Conservation (phyloP, 2,113 vertebrate genomes). For the Halichoerus grypus region DNA sequence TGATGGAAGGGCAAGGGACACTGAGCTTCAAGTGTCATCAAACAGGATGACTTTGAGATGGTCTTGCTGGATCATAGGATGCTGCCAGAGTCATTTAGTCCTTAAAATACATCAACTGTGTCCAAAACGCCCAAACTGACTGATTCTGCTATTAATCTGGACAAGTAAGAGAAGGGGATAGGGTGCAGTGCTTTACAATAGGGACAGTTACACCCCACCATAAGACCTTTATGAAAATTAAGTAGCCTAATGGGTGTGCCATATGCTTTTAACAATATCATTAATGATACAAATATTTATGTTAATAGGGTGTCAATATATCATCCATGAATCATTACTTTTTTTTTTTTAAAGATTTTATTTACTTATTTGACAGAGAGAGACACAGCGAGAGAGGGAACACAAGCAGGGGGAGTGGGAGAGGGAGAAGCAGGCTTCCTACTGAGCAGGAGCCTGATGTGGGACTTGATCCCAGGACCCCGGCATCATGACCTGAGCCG, state of each 20-base stretch:
- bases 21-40: neutral
- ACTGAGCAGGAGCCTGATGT: too few relatives aligned
- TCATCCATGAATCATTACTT: neutral
- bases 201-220: neutral
- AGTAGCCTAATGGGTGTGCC: neutral
- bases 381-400: too few relatives aligned
- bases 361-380: too few relatives aligned
- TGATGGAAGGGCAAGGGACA: neutral
- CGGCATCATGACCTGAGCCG: too few relatives aligned
- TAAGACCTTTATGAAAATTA: conserved; percentile 28
- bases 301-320: neutral
- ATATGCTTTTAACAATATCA: neutral
- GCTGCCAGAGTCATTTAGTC: neutral
- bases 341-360: neutral
- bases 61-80: neutral
- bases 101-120: neutral
- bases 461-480: too few relatives aligned
- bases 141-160: neutral
- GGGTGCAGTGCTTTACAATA: neutral
- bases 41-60: neutral
- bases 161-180: neutral
- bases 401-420: too few relatives aligned
- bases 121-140: neutral
- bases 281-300: conserved; percentile 36
- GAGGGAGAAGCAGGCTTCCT: too few relatives aligned